A percentile compares a stretch with the other conserved stretches of the same genome.
Conservation (phyloP, 2,888 invertebrate genomes). For the Pteria penguin region DNA sequence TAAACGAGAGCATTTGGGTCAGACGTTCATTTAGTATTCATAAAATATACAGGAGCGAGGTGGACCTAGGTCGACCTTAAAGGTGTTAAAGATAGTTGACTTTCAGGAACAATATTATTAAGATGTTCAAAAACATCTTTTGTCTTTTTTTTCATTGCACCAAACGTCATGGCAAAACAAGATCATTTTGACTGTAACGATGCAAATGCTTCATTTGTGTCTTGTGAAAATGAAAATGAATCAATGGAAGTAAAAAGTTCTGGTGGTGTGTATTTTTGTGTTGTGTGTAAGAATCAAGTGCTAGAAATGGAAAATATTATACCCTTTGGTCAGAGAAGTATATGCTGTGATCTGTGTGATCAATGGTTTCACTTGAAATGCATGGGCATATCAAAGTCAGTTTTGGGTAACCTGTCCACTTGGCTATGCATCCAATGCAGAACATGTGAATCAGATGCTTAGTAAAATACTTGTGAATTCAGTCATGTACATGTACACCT, state of each 20-base stretch:
- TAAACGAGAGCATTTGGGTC: too few species aligned
- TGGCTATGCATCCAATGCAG: not conserved
- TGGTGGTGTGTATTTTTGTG: slow-evolving; percentile 14
- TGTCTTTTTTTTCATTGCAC: not conserved
- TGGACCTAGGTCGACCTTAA: too few species aligned
- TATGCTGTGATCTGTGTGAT: slow-evolving; percentile 24
- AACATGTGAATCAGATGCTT: not conserved
- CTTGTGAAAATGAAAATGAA: slow-evolving; percentile 1
- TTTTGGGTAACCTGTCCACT: slow-evolving; percentile 9
- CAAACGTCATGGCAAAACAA: not conserved
- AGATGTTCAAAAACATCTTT: not conserved
- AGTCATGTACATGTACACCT: not conserved
- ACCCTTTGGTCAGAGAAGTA: slow-evolving; percentile 18
- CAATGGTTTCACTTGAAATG: slow-evolving; percentile 25
- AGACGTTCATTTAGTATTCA: too few species aligned
- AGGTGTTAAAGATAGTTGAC: not conserved
- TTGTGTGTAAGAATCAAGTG: slow-evolving; percentile 12
- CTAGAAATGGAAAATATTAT: slow-evolving; percentile 28
- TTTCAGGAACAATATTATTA: slow-evolving; percentile 15
- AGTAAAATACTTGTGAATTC: too few species aligned
- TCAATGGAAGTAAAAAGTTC: slow-evolving; percentile 9
- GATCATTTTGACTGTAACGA: not conserved
- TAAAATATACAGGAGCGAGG: too few species aligned
- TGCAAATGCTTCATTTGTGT: not conserved
- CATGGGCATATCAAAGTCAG: slow-evolving; percentile 16